Base-by-base conservation (phyloP, 2,797 vertebrate genomes). In the Eurystomus glaucurus region DNA sequence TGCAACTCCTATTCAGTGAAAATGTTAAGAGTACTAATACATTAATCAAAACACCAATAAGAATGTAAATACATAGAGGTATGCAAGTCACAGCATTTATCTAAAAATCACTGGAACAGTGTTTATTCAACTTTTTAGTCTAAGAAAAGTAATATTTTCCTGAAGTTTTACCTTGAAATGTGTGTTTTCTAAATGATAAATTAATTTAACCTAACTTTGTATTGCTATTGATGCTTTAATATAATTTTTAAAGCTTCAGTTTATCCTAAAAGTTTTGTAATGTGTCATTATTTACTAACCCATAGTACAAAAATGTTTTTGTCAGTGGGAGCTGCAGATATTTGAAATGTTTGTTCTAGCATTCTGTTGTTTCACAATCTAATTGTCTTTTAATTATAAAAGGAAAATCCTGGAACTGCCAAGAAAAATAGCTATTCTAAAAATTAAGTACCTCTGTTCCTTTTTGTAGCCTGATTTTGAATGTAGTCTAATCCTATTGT, bases 161-260 rank as follows among this genome's bases (percentile, higher is more conserved):
- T 17, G 21, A 46, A 46, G 29, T 85, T 88, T 85, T 75, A 16
- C 7, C 33, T 75, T 74, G 29, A 68, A 28, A 50, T n/a, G 1
- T 29, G 4, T 29, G 7, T 57, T 77, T 66, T 51, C 12, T 57
- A 70, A 79, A 35, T 33, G 5, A 7, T 46, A 18, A 22, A 39
- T 39, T 39, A 23, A 50, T 37, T 54, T 60, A 77, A 33, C 2
- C 3, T 60, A 45, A 43, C 0, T 84, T 83, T 55, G 4, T 26
- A 2, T 62, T 66, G 4, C 18, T 62, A 3, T 13, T 14, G 55
- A 55, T 60, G 10, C 7, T 35, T 66, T 10, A 29, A 25, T 29
- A 10, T 10, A 37, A 6, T 62, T 84, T 88, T 45, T 2, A 2
- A 45, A 60, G 10, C 6, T 61, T 51, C 10, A 15, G 0, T 22